Evolutionary conservation across 2,113 vertebrate species (phyloP).

Genomic region (Pao palembangensis): DNA sequence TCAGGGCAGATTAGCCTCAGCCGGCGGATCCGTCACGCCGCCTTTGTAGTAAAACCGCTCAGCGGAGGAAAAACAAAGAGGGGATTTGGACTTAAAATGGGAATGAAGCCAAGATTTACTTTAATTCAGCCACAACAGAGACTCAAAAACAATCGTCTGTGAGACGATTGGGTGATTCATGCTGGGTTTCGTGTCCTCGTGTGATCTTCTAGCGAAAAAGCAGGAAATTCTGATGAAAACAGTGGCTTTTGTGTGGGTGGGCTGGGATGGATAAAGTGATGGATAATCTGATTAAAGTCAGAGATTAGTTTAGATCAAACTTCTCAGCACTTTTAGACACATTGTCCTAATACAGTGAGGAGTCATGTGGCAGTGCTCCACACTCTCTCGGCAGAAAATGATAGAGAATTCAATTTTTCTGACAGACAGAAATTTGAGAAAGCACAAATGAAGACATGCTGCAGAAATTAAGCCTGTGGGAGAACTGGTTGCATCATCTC

Average conservation of each 20-base stretch:
- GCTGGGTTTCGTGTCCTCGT: slow-evolving; percentile 34
- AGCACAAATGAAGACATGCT: too few species aligned
- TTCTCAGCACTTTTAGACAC: slow-evolving; percentile 31
- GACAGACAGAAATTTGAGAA: not conserved
- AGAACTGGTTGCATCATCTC: too few species aligned
- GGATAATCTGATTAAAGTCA: slow-evolving; percentile 52
- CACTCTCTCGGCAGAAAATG: not conserved
- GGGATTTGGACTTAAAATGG: slow-evolving; percentile 37
- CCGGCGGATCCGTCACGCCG: slow-evolving; percentile 26
- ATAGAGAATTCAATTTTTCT: not conserved
- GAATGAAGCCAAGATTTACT: slow-evolving; percentile 33
- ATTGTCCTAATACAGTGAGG: not conserved
- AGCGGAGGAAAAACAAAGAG: slow-evolving; percentile 25
- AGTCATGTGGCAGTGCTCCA: slow-evolving; percentile 22
- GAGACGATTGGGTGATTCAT: slow-evolving; percentile 9
- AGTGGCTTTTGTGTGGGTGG: slow-evolving; percentile 30
- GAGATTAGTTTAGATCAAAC: slow-evolving; percentile 35
- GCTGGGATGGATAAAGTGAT: slow-evolving; percentile 21
- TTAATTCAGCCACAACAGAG: slow-evolving; percentile 34
- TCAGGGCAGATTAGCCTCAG: slow-evolving; percentile 41
- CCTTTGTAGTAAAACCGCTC: slow-evolving; percentile 41
- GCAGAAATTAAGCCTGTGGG: too few species aligned
- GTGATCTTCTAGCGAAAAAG: slow-evolving; percentile 13
- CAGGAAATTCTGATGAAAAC: not conserved
- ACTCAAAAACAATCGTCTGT: slow-evolving; percentile 29